These are phyloP conservation scores for Andrena marginata DNA, from an alignment of 2,888 invertebrate species.

Conservation along the genomic window DNA sequence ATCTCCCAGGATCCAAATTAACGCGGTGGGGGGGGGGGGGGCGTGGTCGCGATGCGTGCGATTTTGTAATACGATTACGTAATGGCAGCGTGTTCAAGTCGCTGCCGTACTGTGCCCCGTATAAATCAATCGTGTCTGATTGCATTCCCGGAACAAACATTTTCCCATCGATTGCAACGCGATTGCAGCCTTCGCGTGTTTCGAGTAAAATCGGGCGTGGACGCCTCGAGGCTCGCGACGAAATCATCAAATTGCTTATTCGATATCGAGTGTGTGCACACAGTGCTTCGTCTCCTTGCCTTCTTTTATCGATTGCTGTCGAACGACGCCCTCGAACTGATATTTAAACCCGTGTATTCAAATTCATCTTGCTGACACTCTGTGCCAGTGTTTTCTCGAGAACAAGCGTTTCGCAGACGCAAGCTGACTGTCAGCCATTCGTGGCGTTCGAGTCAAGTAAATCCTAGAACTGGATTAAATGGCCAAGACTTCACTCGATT, in stretches of 20 bases:
- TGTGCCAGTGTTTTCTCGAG: too few relatives aligned
- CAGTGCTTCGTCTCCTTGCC: constrained; percentile 44
- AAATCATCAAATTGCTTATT: constrained; percentile 43
- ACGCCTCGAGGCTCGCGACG: neutral
- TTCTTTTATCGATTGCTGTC: constrained; percentile 40
- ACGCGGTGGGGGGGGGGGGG: too few relatives aligned
- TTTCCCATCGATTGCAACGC: constrained; percentile 2
- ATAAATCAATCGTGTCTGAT: neutral
- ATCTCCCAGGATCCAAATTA: neutral
- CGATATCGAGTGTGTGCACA: constrained; percentile 34
- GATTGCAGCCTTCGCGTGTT: neutral
- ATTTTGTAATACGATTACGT: too few relatives aligned
- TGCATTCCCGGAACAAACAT: neutral
- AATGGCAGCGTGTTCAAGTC: too few relatives aligned
- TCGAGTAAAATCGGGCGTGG: constrained; percentile 5
- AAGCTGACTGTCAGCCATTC: neutral
- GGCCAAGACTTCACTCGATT: too few relatives aligned
- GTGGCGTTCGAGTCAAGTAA: too few relatives aligned
- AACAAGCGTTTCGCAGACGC: too few relatives aligned
- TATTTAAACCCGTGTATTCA: constrained; percentile 13
- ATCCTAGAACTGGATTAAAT: too few relatives aligned
- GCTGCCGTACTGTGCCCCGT: too few relatives aligned
- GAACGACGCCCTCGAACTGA: constrained; percentile 36
- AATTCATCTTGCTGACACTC: constrained; percentile 19
- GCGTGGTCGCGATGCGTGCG: too few relatives aligned